Base-by-base conservation (phyloP, 92 coral and sea anemone genomes). In the Epizoanthus stellaris region DNA sequence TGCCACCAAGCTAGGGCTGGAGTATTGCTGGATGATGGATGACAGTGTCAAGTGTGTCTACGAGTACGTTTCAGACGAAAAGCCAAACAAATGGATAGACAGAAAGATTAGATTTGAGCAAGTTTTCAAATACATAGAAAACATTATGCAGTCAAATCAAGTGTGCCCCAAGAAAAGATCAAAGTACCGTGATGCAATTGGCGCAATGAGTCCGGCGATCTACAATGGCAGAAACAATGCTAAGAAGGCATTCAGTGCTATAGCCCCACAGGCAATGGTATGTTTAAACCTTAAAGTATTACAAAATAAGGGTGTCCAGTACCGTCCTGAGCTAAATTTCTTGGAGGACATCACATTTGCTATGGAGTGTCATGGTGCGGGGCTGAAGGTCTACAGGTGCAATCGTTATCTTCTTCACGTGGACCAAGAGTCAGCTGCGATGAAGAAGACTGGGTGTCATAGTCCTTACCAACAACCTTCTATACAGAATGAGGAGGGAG, bases 21-120 rank as follows among this genome's bases (percentile, higher is more conserved):
- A 80, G 5, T 89, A 81, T 59, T 85, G 72, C 56, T 89, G 89
- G 92, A 89, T 89, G 92, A 85, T 74, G 66, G 92, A 89, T 57
- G 92, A 89, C 71, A 86, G 85, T 36, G 47, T 89, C 3, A 76
- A 85, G 70, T 75, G 85, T 70, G 80, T 89, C 39, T 79, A 70
- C 45, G 92, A 89, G 60, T 72, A 47, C 9, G 67, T 70, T 34
- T 82, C 89, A n/a, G n/a, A 25, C 0, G 8, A 34, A 3, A 15
- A 69, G 23, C 84, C 87, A 3, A 20, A 25, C 10, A 9, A 12
- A 4, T 19, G 56, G 30, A 2, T 0, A 4, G 13, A 43, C 77
- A 40, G 1, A 54, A 17, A 40, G 9, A 0, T 47, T 19, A 3
- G 15, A 7, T 89, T 89, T 42, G 71, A 42, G 19, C 39, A 11